A percentile compares a stretch with the other conserved stretches of the same genome.
These are phyloP conservation scores for Leptopilina syphax DNA, from an alignment of 2,888 invertebrate genomes.

Conservation along the genomic window DNA sequence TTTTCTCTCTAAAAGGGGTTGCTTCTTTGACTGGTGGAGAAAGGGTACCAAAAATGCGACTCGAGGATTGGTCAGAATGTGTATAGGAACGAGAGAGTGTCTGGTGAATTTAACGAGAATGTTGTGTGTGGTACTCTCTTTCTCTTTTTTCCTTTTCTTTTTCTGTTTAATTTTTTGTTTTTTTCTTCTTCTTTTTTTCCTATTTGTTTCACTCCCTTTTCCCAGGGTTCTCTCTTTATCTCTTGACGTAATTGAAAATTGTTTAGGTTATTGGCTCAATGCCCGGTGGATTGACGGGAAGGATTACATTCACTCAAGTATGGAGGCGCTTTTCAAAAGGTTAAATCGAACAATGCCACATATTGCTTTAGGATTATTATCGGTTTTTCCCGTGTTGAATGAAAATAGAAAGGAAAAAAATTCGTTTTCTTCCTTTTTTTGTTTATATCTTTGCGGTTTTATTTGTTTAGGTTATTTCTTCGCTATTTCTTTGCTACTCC, in stretches of 20 bases:
- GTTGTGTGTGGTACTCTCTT: constrained; percentile 45
- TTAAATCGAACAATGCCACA: constrained; percentile 33
- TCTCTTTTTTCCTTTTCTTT: constrained; percentile 20
- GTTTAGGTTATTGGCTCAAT: constrained; percentile 42
- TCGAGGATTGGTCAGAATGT: constrained; percentile 37
- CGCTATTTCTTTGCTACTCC: no score
- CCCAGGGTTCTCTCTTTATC: constrained; percentile 43
- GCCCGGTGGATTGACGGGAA: constrained; percentile 34
- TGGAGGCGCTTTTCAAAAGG: constrained; percentile 28
- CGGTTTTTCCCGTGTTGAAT: not conserved
- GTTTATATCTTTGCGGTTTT: no score
- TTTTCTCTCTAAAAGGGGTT: constrained; percentile 22
- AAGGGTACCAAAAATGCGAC: constrained; percentile 27
- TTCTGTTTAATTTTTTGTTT: constrained; percentile 31
- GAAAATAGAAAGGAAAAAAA: no score
- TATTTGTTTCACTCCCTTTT: constrained; percentile 6
- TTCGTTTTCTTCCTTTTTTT: no score
- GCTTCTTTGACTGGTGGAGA: constrained; percentile 22
- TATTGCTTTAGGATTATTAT: constrained; percentile 11
- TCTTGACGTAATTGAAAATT: constrained; percentile 41
- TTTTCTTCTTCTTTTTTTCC: constrained; percentile 4
- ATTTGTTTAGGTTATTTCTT: no score
- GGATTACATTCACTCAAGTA: constrained; percentile 37
- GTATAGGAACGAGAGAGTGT: constrained; percentile 28
- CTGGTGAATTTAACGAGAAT: constrained; percentile 40